These are phyloP conservation scores for Acleris laterana DNA, from an alignment of 2,888 invertebrate species.

Conservation along the genomic window DNA sequence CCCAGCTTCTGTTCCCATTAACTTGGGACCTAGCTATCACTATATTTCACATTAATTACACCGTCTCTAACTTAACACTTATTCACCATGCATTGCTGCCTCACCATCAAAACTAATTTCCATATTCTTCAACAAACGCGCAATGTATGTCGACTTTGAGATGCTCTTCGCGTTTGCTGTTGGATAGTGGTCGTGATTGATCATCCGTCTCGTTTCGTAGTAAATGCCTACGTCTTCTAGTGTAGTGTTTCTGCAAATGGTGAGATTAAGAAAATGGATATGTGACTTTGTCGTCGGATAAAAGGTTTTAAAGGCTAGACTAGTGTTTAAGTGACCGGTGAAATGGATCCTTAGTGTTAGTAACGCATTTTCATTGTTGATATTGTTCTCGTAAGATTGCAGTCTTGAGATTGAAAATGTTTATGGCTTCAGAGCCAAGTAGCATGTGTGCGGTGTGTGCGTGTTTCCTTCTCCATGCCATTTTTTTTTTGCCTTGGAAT, in stretches of 20 bases:
- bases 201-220: constrained; percentile 30
- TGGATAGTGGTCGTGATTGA: constrained; percentile 24
- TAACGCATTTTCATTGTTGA: too few species aligned
- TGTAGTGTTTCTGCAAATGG: constrained; percentile 34
- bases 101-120: too few species aligned
- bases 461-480: too few species aligned
- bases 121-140: background rate
- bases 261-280: constrained; percentile 35
- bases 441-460: too few species aligned
- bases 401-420: too few species aligned
- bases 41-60: constrained; percentile 34
- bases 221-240: constrained; percentile 32
- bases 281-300: constrained; percentile 19
- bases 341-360: background rate
- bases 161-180: background rate
- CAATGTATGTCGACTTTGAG: background rate
- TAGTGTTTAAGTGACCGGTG: constrained; percentile 11
- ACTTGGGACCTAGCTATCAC: constrained; percentile 25
- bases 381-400: too few species aligned
- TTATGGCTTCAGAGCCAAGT: too few species aligned
- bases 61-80: constrained; percentile 1
- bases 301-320: constrained; percentile 27
- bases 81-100: background rate
- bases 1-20: constrained; percentile 31
- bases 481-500: too few species aligned